Evolutionary conservation across 2,888 invertebrate species (phyloP).

Genomic region (Pachycephus smyrnensis): DNA sequence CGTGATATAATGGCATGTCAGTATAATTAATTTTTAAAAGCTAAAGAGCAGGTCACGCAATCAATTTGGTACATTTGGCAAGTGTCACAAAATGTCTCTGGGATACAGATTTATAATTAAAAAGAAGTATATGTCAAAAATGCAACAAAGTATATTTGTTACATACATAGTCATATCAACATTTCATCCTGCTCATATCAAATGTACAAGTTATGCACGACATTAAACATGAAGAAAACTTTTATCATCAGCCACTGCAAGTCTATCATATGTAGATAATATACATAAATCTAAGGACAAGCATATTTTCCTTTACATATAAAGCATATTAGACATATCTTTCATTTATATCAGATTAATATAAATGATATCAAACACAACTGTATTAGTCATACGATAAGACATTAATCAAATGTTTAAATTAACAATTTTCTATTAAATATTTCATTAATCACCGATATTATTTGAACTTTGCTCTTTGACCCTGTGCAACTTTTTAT

Average conservation of each 20-base stretch:
- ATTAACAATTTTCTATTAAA: background rate
- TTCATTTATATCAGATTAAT: too few species aligned
- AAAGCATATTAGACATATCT: too few species aligned
- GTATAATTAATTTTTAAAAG: background rate
- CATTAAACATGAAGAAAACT: too few species aligned
- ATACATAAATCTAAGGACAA: too few species aligned
- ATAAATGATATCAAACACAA: background rate
- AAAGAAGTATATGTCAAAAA: background rate
- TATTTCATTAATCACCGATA: background rate
- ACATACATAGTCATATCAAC: background rate
- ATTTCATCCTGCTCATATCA: background rate
- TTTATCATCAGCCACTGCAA: too few species aligned
- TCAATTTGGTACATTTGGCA: background rate
- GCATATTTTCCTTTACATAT: too few species aligned
- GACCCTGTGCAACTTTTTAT: background rate
- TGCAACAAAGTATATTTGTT: background rate
- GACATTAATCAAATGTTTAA: background rate
- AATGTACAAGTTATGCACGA: background rate
- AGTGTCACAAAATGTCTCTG: background rate
- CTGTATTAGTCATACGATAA: background rate
- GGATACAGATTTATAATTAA: background rate
- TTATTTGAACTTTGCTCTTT: background rate
- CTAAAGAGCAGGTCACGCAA: background rate
- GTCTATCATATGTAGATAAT: too few species aligned
- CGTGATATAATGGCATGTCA: background rate